These are phyloP conservation scores for Phyllopteryx taeniolatus DNA, from an alignment of 2,113 vertebrate genomes.

Conservation along the genomic window DNA sequence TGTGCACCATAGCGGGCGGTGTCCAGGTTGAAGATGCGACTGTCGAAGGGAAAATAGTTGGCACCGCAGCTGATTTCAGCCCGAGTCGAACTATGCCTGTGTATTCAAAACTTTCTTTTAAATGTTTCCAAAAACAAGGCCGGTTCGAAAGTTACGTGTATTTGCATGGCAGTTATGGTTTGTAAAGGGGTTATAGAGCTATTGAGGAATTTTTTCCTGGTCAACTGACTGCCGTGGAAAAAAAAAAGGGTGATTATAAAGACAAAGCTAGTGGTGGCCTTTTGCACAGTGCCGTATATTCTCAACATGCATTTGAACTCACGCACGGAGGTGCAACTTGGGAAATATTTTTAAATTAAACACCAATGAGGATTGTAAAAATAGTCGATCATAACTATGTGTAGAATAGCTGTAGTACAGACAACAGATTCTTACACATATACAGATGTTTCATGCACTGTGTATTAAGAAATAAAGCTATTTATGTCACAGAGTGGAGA, in stretches of 20 bases:
- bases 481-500: constrained; percentile 43
- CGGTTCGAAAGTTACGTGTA: too few species aligned
- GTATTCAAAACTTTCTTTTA: too few species aligned
- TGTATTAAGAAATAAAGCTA: constrained; percentile 60
- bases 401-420: constrained; percentile 30
- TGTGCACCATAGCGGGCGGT: too few species aligned
- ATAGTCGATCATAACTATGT: background rate
- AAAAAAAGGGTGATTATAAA: background rate
- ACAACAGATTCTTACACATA: constrained; percentile 20
- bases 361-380: background rate
- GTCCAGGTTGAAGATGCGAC: too few species aligned
- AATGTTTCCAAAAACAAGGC: too few species aligned
- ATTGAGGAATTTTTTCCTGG: background rate
- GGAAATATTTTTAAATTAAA: background rate
- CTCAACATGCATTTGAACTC: background rate
- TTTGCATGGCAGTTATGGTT: background rate
- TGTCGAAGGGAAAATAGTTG: too few species aligned
- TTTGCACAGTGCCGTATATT: background rate
- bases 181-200: background rate
- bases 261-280: background rate
- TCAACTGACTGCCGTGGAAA: background rate
- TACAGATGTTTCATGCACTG: constrained; percentile 16
- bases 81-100: too few species aligned
- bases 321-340: background rate
- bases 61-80: too few species aligned